Conservation (phyloP, 1,140 invertebrate genomes). For the Arctopsyche grandis region DNA sequence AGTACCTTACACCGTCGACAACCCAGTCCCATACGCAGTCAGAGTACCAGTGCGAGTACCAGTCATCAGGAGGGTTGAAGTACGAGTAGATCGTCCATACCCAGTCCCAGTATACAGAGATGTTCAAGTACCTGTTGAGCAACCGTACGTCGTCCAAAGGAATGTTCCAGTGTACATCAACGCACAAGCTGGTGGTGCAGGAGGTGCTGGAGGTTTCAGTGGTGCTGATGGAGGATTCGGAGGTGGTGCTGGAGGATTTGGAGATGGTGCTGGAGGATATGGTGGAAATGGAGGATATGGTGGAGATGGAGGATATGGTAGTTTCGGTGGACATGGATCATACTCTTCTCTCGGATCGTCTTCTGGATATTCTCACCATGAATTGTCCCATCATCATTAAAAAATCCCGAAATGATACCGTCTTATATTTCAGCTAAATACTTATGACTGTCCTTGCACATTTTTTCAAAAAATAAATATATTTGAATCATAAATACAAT, state of each 20-base stretch:
- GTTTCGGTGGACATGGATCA: not conserved
- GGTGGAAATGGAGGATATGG: constrained; percentile 49
- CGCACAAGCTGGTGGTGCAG: not conserved
- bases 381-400: too few species aligned
- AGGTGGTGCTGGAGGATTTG: constrained; percentile 39
- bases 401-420: too few species aligned
- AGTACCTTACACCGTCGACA: constrained; percentile 56
- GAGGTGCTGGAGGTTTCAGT: not conserved
- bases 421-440: too few species aligned
- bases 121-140: constrained; percentile 59
- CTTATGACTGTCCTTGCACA: too few species aligned
- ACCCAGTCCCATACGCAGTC: constrained; percentile 56
- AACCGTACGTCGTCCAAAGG: constrained; percentile 52
- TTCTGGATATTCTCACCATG: too few species aligned
- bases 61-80: constrained; percentile 59
- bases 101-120: constrained; percentile 59
- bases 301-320: constrained; percentile 27
- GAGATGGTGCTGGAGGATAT: constrained; percentile 34
- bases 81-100: constrained; percentile 58
- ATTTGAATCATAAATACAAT: too few species aligned
- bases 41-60: constrained; percentile 58
- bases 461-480: too few species aligned
- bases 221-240: constrained; percentile 29
- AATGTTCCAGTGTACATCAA: constrained; percentile 54
- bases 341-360: too few species aligned